Base-by-base conservation (phyloP, 2,888 invertebrate species). In the Mellilla xanthometata region DNA sequence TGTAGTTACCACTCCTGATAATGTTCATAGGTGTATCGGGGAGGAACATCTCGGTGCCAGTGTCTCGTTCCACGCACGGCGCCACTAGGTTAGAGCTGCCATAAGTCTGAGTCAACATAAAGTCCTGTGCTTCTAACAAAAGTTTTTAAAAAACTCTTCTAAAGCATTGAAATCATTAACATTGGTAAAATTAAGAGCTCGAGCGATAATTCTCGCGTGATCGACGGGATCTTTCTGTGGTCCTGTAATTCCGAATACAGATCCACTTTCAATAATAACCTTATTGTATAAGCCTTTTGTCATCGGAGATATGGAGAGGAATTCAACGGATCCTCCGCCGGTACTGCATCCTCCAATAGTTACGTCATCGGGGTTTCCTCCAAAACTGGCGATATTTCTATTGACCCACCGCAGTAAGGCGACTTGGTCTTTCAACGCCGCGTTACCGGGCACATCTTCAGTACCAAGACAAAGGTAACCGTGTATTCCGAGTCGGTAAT, bases 371-470 rank as follows among this genome's bases (percentile, higher is more conserved):
- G 78, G 70, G 32, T 76, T 73, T 0, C 77, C 3, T 75, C 56
- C 23, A 58, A 49, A 23, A 58, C 52, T 3, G 77, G 77, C 11
- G 81, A 82, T 78, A 39, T 81, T 80, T 2, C 53, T 54, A 28
- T 73, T 59, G 0, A 76, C 68, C 76, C 76, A 76, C 0, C 60
- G 62, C 5, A 81, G 59, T n/a, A 72, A 47, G 0, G 76, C 69
- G 0, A 82, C 64, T 56, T 77, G 77, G 39, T 82, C 81, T 52
- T 81, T 81, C 62, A 80, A 60, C 1, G 76, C 81, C 13, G 79
- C 81, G 40, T 81, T 81, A 1, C 81, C 81, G 0, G 81, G 80
- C 24, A 62, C 57, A 22, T 62, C 66, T 39, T 65, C 53, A 0
- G 15, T 19, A 19, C 15, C 1, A 0, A 19, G 6, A 6, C 4